Percentiles rank a stretch among this genome's conserved stretches.
These are phyloP conservation scores for Petrosia ficiformis DNA, from an alignment of 37 sponge, comb jelly and placozoan genomes.

Conservation along the genomic window DNA sequence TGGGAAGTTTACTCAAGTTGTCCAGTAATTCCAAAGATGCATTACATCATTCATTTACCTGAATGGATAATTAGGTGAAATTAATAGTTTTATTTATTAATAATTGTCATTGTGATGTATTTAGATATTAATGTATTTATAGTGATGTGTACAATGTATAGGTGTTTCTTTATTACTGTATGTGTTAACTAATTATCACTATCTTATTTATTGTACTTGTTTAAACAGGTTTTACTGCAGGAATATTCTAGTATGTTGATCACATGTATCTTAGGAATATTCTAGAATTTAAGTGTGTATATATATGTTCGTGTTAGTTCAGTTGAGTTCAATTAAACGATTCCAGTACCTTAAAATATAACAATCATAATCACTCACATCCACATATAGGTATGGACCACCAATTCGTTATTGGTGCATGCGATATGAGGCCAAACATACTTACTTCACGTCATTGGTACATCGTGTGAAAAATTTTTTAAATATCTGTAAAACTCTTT, in stretches of 20 bases:
- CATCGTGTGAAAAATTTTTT: constrained; percentile 21
- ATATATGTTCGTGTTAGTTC: too few species aligned
- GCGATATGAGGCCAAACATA: constrained; percentile 68
- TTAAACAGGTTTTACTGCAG: too few species aligned
- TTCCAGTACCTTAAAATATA: too few species aligned
- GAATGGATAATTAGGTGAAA: neutral
- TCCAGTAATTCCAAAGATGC: neutral
- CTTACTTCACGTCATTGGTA: constrained; percentile 40
- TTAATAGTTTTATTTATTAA: neutral
- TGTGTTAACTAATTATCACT: too few species aligned
- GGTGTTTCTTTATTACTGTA: too few species aligned
- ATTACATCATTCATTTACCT: constrained; percentile 5
- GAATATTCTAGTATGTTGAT: too few species aligned
- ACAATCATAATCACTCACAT: neutral
- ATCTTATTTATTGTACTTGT: too few species aligned
- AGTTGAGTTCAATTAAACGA: too few species aligned
- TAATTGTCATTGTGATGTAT: neutral
- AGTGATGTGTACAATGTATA: too few species aligned
- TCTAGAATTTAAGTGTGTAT: too few species aligned
- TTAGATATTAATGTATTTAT: too few species aligned
- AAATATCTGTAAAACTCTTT: constrained; percentile 51
- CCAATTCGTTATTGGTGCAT: constrained; percentile 57
- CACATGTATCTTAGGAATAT: too few species aligned
- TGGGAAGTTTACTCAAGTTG: neutral
- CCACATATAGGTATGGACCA: constrained; percentile 65